Conservation (phyloP, 2,888 invertebrate species). For the Drosophila recens region DNA sequence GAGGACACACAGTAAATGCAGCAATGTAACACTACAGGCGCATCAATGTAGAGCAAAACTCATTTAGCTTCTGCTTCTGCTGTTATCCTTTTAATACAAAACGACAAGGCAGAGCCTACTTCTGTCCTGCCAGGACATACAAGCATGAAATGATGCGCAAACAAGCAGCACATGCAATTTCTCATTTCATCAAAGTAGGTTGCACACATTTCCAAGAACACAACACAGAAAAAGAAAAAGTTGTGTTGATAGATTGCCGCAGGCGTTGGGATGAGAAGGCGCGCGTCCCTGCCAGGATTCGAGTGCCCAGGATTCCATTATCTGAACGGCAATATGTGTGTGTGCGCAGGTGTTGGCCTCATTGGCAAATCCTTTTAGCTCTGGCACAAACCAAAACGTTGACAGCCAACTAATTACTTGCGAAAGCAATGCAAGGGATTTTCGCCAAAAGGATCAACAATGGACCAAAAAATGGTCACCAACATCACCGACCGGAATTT, state of each 20-base stretch:
- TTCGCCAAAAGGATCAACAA: constrained; percentile 51
- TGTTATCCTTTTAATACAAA: constrained; percentile 69
- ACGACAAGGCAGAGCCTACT: constrained; percentile 48
- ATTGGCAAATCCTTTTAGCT: constrained; percentile 61
- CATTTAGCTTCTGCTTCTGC: constrained; percentile 61
- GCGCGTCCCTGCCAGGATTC: constrained; percentile 20
- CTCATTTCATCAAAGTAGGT: constrained; percentile 77
- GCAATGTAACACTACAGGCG: constrained; percentile 33
- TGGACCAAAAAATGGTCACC: constrained; percentile 34
- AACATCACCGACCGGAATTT: constrained; percentile 15
- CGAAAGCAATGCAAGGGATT: constrained; percentile 65
- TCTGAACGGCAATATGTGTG: constrained; percentile 29
- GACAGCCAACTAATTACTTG: constrained; percentile 78
- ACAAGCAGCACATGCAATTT: constrained; percentile 68
- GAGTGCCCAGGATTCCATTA: constrained; percentile 8
- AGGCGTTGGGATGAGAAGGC: constrained; percentile 26
- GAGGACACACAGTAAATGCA: constrained; percentile 31
- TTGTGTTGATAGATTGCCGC: constrained; percentile 51
- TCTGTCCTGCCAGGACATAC: constrained; percentile 43
- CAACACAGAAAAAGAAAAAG: not conserved
- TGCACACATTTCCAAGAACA: constrained; percentile 49
- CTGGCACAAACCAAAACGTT: constrained; percentile 61
- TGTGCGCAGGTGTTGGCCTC: constrained; percentile 63
- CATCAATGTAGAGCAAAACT: constrained; percentile 75
- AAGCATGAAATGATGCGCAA: constrained; percentile 66